These are phyloP conservation scores for Drosophila ohnishii DNA, from an alignment of 1,140 invertebrate genomes.

Conservation along the genomic window DNA sequence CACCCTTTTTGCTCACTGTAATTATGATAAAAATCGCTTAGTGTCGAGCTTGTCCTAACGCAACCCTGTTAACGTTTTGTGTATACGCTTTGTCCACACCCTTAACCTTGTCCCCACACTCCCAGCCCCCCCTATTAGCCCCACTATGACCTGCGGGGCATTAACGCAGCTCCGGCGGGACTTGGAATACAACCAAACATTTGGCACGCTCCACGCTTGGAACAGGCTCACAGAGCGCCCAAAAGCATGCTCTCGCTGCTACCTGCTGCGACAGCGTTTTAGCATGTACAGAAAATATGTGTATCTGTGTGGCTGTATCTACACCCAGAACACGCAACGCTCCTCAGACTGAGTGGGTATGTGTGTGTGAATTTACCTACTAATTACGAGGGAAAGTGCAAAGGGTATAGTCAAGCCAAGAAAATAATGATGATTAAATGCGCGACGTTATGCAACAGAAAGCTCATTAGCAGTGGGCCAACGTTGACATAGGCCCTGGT, in stretches of 20 bases:
- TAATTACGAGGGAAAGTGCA: conserved; percentile 36
- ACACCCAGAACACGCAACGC: conserved; percentile 58
- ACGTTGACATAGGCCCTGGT: conserved; percentile 39
- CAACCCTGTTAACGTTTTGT: conserved; percentile 30
- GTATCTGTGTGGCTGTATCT: conserved; percentile 30
- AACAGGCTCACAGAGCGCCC: conserved; percentile 73
- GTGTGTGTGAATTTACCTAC: conserved; percentile 4
- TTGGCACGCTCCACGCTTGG: conserved; percentile 71
- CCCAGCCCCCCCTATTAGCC: background rate
- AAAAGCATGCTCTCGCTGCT: conserved; percentile 61
- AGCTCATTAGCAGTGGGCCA: conserved; percentile 53
- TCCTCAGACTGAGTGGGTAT: background rate
- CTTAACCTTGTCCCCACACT: conserved; percentile 21
- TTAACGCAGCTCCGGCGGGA: conserved; percentile 32
- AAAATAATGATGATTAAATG: conserved; percentile 25
- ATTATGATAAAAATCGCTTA: background rate
- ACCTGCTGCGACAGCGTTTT: conserved; percentile 44
- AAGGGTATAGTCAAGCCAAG: conserved; percentile 23
- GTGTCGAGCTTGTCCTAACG: conserved; percentile 8
- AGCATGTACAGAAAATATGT: conserved; percentile 27
- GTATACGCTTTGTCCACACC: conserved; percentile 12
- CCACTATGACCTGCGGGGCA: background rate
- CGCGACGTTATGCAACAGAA: conserved; percentile 56
- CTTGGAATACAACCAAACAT: conserved; percentile 73
- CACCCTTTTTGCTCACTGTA: background rate